These are phyloP conservation scores for Notoglanidium macrostoma DNA, from an alignment of 2,797 vertebrate species.

Conservation along the genomic window DNA sequence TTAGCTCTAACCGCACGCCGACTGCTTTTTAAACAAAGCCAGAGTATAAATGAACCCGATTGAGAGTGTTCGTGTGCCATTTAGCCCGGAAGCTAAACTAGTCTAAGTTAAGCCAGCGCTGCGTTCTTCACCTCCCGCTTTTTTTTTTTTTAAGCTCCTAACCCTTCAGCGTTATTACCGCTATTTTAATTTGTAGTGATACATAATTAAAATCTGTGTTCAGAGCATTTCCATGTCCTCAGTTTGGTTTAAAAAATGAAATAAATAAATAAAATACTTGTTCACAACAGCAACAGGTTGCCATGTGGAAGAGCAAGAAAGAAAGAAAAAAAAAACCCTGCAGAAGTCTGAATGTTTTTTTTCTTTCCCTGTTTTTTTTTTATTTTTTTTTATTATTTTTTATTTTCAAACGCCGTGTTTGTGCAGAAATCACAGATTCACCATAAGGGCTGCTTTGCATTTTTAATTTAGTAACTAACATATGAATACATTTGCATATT, in stretches of 20 bases:
- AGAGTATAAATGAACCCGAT: conserved; percentile 42
- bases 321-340: conserved; percentile 9
- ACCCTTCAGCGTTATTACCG: neutral
- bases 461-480: conserved; percentile 99
- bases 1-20: conserved; percentile 6
- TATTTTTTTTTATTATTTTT: conserved; percentile 64
- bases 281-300: conserved; percentile 76
- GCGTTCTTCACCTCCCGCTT: neutral
- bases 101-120: neutral
- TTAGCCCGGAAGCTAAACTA: neutral
- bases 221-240: neutral
- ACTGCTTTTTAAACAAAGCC: conserved; percentile 35
- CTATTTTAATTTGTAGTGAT: conserved; percentile 14
- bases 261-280: neutral
- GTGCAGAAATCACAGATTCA: conserved; percentile 96
- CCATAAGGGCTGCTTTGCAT: conserved; percentile 99
- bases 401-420: conserved; percentile 91
- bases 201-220: neutral
- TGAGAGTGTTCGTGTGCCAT: neutral
- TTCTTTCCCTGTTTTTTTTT: conserved; percentile 53
- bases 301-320: conserved; percentile 33
- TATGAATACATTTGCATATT: conserved; percentile 99
- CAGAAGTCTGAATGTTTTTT: conserved; percentile 63
- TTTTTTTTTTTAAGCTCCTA: neutral
- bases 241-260: neutral